A percentile compares a stretch with the other conserved stretches of the same genome.
phyloP scores from a whole-genome alignment of 2,888 invertebrate genomes.

The Papilio gigon region DNA sequence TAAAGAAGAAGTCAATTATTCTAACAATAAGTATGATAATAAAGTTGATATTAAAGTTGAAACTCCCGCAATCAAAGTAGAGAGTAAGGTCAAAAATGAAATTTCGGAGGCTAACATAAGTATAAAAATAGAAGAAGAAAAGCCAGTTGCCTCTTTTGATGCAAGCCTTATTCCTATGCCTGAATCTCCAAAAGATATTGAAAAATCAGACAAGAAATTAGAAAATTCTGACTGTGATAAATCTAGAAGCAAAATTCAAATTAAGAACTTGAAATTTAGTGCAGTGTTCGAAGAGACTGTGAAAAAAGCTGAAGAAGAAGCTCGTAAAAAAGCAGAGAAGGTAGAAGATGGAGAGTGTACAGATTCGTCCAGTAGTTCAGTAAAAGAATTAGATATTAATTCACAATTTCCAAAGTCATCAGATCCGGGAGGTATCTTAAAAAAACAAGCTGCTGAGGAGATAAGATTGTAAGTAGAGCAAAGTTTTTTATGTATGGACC shows the following conservation, averaged over 20 bases:
- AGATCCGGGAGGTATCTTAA: constrained; percentile 76
- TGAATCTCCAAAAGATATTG: constrained; percentile 65
- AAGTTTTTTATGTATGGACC: not conserved
- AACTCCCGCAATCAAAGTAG: constrained; percentile 51
- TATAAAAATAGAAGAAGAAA: constrained; percentile 54
- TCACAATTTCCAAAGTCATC: constrained; percentile 76
- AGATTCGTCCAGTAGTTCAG: constrained; percentile 70
- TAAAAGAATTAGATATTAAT: constrained; percentile 65
- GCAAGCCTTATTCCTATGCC: constrained; percentile 71
- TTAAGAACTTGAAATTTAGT: constrained; percentile 86
- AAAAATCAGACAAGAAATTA: constrained; percentile 62
- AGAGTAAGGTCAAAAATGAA: constrained; percentile 44
- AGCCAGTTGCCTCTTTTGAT: constrained; percentile 54
- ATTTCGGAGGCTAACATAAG: constrained; percentile 47
- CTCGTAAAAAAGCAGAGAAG: constrained; percentile 82
- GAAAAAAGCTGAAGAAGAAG: constrained; percentile 84
- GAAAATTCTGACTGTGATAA: constrained; percentile 67
- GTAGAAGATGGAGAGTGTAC: constrained; percentile 85
- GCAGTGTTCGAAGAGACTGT: constrained; percentile 85
- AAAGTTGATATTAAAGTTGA: constrained; percentile 47
- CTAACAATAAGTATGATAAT: constrained; percentile 42
- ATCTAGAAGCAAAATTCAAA: constrained; percentile 83
- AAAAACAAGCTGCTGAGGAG: constrained; percentile 76
- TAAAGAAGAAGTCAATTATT: constrained; percentile 54
- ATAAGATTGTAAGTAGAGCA: constrained; percentile 74